Base-by-base conservation (phyloP, 2,113 vertebrate species). In the Sinocyclocheilus grahami region DNA sequence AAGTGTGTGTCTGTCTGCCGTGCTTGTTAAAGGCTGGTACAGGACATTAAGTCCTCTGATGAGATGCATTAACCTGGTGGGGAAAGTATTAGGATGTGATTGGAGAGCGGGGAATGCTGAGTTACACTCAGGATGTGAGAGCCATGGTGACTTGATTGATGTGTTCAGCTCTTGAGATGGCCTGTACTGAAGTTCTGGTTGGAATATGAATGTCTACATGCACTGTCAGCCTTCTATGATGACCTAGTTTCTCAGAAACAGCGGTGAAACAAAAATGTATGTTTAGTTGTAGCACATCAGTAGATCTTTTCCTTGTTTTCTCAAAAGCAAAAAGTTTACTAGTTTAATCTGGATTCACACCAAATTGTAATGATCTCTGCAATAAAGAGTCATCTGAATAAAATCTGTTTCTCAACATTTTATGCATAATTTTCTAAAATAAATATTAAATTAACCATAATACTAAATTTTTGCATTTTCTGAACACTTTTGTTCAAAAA, bases 11-110 rank as follows among this genome's bases (percentile, higher is more conserved):
- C 33, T 77, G 82, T 88, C 85, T 75, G 69, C 78, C 48, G 75
- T 87, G 85, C 82, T 82, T 85, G 55, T 86, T 87, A 87, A 86
- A 62, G 53, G 27, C 74, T 62, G 58, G 27, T 67, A 53, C 58
- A 20, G 27, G 63, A 78, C 85, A 87, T 88, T 78, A 88, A 83
- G 71, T 9, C 69, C 24, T 13, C 58, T 84, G 82, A 88, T 81
- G 76, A 84, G 87, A 72, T 72, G 87, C 84, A 71, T 83, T 83
- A 86, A 63, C 39, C 69, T 79, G 80, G 53, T 83, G 33, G 27
- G 46, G 22, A 83, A 83, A 42, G 13, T 58, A 83, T 83, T 72
- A 83, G 82, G 69, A 55, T 37, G 33, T 83, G 69, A 42, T 78
- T 84, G 65, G 62, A 86, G 53, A 48, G 85, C 12, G 22, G 39